A percentile compares a stretch with the other conserved stretches of the same genome.
Conservation (phyloP, 2,888 invertebrate species). For the Sicus ferrugineus region DNA sequence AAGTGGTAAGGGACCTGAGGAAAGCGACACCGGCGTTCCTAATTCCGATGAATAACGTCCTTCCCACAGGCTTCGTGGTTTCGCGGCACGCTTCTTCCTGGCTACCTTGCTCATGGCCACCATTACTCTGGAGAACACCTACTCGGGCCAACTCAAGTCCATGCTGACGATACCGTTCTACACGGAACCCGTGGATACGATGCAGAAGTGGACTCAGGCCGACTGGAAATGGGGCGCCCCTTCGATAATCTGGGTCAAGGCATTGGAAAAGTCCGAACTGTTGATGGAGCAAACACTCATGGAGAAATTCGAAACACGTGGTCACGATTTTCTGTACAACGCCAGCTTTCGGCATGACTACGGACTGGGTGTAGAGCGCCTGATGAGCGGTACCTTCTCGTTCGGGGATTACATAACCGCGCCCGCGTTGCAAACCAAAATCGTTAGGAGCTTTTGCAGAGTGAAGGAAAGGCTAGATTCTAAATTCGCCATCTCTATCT, state of each 20-base stretch:
- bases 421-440: conserved; percentile 52
- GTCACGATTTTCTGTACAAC: conserved; percentile 53
- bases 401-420: conserved; percentile 56
- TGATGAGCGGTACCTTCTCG: conserved; percentile 52
- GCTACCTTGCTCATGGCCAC: conserved; percentile 56
- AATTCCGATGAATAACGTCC: neutral
- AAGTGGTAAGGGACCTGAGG: conserved; percentile 44
- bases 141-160: conserved; percentile 61
- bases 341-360: conserved; percentile 53
- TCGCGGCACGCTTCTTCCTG: conserved; percentile 55
- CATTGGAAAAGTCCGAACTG: conserved; percentile 53
- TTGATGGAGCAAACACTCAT: conserved; percentile 52
- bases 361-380: conserved; percentile 58
- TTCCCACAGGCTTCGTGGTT: conserved; percentile 47
- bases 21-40: neutral
- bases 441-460: conserved; percentile 45
- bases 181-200: conserved; percentile 55
- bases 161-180: conserved; percentile 58
- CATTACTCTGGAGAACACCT: conserved; percentile 60
- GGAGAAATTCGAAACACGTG: conserved; percentile 53
- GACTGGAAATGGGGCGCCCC: conserved; percentile 61
- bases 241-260: conserved; percentile 56
- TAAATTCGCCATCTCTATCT: neutral
- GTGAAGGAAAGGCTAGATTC: no score
- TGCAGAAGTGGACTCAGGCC: conserved; percentile 54